Base-by-base conservation (phyloP, 1,140 invertebrate genomes). In the Choristoneura fumiferana region DNA sequence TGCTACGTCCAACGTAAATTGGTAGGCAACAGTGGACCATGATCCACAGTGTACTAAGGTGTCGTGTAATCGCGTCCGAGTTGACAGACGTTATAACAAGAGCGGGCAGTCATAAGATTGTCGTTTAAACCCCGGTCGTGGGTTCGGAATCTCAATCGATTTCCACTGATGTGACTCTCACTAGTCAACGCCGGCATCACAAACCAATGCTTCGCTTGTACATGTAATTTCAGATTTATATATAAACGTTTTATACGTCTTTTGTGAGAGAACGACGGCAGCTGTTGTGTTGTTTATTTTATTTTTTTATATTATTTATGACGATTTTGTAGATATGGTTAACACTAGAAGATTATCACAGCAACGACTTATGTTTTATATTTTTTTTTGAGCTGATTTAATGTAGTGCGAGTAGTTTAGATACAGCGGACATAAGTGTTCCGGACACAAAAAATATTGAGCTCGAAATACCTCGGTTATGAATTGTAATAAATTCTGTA, bases 121-220 rank as follows among this genome's bases (percentile, higher is more conserved):
- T 39, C 62, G 60, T 66, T 65, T 69, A 66, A 70, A 56, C 54
- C 62, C 22, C 54, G 36, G 54, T 37, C 54, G 57, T 49, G 60
- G 77, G 62, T 43, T 36, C 35, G 65, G 71, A 78, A 74, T 77
- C 72, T 85, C 76, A 69, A n/a, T 35, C 63, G 61, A 58, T 73
- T 74, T 73, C 71, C 73, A 62, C 60, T 67, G 75, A 75, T 60
- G 76, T 82, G 80, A 75, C 78, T 69, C 66, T 64, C 65, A 75
- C 80, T 82, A 85, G 82, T 85, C 82, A 85, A 75, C 76, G 78
- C 76, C 76, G 67, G 54, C 80, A 84, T 84, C 81, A 80, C 81
- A 78, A 68, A 17, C 54, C 14, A 29, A 22, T n/a, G 43, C 17
- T 36, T 36, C 13, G 52, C 52, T 52, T 29, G 2, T 9, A n/a